Evolutionary conservation across 2,797 vertebrate genomes (phyloP), one percentile per base, ranked within the genome.

Genomic region (Betta splendens): DNA sequence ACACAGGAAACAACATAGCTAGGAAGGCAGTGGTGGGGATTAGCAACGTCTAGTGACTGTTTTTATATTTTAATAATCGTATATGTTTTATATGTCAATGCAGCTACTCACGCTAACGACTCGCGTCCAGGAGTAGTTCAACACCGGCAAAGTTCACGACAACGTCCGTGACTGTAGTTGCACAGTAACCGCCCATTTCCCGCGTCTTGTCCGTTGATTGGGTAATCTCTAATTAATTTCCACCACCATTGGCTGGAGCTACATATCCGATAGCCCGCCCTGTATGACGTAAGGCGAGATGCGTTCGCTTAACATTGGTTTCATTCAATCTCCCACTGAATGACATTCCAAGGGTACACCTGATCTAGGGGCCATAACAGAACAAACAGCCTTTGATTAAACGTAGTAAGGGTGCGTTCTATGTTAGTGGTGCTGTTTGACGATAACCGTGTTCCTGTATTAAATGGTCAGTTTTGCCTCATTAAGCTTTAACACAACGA

Each of bases 291-390:
- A 13, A 0, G 0, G 0, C 12, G 0, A n/a, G n/a, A 5, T 53
- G 75, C 33, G 79, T 79, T 79, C 49, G 64, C 59, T 32, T 9
- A 61, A 40, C 58, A 21, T 33, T 59, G 0, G 33, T 25, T 77
- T 72, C 60, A 80, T 79, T 85, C 69, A 57, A 59, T 50, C 64
- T 57, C 15, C 8, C 1, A 35, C 31, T 83, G 86, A 87, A 89
- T 86, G 85, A 86, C 83, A 87, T 77, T 87, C 81, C 85, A 89
- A 87, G 87, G 88, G 83, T 87, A 84, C 60, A 36, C 42, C 52
- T 46, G 16, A 25, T 53, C 36, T 7, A 1, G 12, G 21, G 23
- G 9, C 5, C 5, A 5, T 3, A 23, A 9, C 2, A 5, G 2
- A 7, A 7, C 2, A 3, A 0, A 9, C 2, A 1, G 0, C 16